phyloP scores from a whole-genome alignment of 1,140 invertebrate species.

The Rhyacophila brunnea region DNA sequence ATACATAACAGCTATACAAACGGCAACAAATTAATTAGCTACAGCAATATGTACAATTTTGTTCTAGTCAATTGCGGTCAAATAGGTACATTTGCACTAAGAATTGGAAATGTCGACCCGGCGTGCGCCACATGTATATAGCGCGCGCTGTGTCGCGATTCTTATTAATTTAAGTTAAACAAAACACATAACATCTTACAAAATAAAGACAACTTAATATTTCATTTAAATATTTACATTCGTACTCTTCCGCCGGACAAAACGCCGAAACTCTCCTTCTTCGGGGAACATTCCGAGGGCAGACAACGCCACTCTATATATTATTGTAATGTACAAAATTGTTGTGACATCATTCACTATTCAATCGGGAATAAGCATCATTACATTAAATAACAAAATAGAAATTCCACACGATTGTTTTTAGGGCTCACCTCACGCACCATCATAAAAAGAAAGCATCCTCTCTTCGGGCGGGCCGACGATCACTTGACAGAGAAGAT shows the following conservation, averaged over 20 bases:
- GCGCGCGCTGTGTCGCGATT: background rate
- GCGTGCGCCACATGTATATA: background rate
- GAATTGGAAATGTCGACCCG: slow-evolving; percentile 16
- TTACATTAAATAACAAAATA: no score
- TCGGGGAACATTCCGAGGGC: no score
- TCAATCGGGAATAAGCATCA: no score
- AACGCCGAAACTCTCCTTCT: no score
- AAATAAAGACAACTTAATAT: background rate
- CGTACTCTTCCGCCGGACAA: background rate
- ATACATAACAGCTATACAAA: slow-evolving; percentile 13
- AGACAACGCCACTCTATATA: no score
- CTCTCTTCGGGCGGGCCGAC: no score
- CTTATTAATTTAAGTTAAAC: slow-evolving; percentile 21
- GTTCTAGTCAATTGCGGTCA: slow-evolving; percentile 20
- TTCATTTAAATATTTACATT: slow-evolving; percentile 19
- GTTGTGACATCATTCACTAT: no score
- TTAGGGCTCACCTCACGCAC: no score
- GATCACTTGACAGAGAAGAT: no score
- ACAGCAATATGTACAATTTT: slow-evolving; percentile 24
- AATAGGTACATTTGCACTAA: slow-evolving; percentile 27
- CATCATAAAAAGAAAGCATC: no score
- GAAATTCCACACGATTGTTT: no score
- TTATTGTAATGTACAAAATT: no score
- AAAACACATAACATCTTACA: slow-evolving; percentile 27
- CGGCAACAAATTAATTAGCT: slow-evolving; percentile 25